These are phyloP conservation scores for Anguilla japonica DNA, from an alignment of 2,113 vertebrate species.

Conservation along the genomic window DNA sequence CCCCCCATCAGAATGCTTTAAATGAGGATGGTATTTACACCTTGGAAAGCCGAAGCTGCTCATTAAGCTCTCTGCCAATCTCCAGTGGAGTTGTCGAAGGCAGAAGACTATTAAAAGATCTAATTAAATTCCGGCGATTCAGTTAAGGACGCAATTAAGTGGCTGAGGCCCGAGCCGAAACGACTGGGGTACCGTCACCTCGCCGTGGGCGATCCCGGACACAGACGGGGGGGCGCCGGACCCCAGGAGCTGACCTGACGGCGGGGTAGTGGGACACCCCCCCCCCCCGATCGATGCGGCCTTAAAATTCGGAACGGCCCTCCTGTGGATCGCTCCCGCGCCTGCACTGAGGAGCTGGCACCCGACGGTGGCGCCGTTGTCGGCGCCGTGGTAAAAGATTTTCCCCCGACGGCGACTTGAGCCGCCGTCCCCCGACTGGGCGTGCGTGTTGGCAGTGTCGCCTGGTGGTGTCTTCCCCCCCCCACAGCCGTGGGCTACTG, in stretches of 20 bases:
- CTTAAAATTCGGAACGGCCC: not conserved
- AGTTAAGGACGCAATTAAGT: slow-evolving; percentile 33
- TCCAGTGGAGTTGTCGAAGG: slow-evolving; percentile 27
- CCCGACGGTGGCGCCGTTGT: not conserved
- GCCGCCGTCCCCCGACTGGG: too few species aligned
- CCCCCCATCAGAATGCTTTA: not conserved
- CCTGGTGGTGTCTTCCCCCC: too few species aligned
- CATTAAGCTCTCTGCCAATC: slow-evolving; percentile 17
- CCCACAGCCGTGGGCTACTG: too few species aligned
- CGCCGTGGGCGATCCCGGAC: not conserved
- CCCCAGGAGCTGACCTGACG: not conserved
- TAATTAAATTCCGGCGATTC: slow-evolving; percentile 29
- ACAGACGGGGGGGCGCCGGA: not conserved
- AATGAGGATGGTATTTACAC: not conserved
- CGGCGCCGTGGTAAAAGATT: too few species aligned
- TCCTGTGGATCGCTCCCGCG: too few species aligned
- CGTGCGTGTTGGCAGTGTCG: too few species aligned
- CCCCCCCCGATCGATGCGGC: not conserved
- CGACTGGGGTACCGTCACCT: not conserved
- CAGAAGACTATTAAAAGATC: slow-evolving; percentile 26
- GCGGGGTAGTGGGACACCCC: too few species aligned
- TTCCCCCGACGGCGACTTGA: too few species aligned
- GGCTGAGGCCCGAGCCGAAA: not conserved
- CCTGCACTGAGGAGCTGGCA: not conserved
- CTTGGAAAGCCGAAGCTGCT: slow-evolving; percentile 3